A percentile compares a stretch with the other conserved stretches of the same genome.
phyloP scores from a whole-genome alignment of 2,888 invertebrate genomes.

The Philopedon plagiatum region DNA sequence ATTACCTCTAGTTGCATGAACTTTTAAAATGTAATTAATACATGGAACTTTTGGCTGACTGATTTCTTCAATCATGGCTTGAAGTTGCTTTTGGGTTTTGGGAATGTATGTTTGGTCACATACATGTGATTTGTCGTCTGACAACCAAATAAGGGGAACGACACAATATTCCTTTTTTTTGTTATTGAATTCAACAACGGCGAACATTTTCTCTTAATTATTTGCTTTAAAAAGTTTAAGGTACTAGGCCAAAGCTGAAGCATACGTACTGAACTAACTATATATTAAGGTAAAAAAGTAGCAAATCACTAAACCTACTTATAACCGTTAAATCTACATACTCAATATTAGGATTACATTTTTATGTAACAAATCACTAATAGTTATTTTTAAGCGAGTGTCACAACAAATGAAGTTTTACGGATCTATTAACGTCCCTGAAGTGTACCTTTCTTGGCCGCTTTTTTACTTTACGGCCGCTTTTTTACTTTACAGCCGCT shows the following conservation, averaged over 20 bases:
- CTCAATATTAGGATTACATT: too few relatives aligned
- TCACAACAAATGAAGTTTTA: too few relatives aligned
- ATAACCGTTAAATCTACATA: too few relatives aligned
- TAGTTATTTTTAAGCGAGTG: too few relatives aligned
- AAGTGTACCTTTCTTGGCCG: too few relatives aligned
- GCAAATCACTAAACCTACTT: too few relatives aligned
- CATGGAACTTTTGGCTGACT: not conserved
- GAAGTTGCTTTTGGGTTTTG: not conserved
- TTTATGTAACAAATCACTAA: too few relatives aligned
- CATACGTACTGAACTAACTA: not conserved
- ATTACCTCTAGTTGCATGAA: not conserved
- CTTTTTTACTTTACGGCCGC: too few relatives aligned
- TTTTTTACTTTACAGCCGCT: too few relatives aligned
- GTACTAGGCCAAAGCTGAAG: not conserved
- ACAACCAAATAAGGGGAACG: not conserved
- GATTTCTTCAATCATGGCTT: not conserved
- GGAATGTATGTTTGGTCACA: not conserved
- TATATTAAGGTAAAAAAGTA: too few relatives aligned
- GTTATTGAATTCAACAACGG: not conserved
- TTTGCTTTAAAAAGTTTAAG: not conserved
- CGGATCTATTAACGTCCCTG: too few relatives aligned
- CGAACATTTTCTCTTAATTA: not conserved
- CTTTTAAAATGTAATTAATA: not conserved
- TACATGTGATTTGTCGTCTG: not conserved
- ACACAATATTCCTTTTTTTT: not conserved